A percentile compares a stretch with the other conserved stretches of the same genome.
Evolutionary conservation across 2,113 vertebrate species (phyloP).

Genomic region (Scalopus aquaticus): DNA sequence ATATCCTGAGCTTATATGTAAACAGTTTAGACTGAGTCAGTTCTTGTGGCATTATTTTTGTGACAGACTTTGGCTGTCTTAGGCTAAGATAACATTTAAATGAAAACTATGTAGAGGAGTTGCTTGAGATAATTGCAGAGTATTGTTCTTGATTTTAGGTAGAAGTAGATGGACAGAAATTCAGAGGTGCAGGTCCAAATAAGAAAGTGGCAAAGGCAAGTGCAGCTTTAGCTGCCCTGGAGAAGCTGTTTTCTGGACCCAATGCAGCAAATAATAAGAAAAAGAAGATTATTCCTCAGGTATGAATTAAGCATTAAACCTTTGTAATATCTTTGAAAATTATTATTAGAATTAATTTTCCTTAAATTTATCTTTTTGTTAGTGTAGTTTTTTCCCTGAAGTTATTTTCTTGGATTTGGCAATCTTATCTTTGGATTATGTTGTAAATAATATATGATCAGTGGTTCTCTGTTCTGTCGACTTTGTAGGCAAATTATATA

Average conservation of each 20-base stretch:
- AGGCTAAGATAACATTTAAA: not conserved
- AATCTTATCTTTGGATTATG: not conserved
- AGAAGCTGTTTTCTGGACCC: slow-evolving; percentile 98
- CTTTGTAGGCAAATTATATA: slow-evolving; percentile 5
- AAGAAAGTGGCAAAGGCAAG: slow-evolving; percentile 99
- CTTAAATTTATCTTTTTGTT: not conserved
- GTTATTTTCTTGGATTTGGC: not conserved
- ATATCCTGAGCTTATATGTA: not conserved
- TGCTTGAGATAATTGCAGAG: slow-evolving; percentile 37
- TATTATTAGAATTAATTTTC: slow-evolving; percentile 35
- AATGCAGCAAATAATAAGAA: slow-evolving; percentile 98
- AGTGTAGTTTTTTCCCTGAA: slow-evolving; percentile 16
- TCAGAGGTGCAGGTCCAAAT: slow-evolving; percentile 98
- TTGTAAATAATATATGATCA: not conserved
- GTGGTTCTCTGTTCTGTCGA: not conserved
- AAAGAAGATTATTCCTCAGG: slow-evolving; percentile 98
- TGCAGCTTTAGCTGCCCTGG: slow-evolving; percentile 96
- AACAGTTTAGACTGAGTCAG: not conserved
- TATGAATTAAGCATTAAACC: slow-evolving; percentile 77
- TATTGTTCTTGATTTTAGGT: slow-evolving; percentile 88
- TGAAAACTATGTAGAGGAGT: not conserved
- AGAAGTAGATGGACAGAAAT: slow-evolving; percentile 99
- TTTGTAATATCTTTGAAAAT: slow-evolving; percentile 25
- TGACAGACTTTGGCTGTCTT: slow-evolving; percentile 30
- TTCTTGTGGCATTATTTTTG: not conserved